phyloP scores from a whole-genome alignment of 2,113 vertebrate species.

The Sciurus niger region DNA sequence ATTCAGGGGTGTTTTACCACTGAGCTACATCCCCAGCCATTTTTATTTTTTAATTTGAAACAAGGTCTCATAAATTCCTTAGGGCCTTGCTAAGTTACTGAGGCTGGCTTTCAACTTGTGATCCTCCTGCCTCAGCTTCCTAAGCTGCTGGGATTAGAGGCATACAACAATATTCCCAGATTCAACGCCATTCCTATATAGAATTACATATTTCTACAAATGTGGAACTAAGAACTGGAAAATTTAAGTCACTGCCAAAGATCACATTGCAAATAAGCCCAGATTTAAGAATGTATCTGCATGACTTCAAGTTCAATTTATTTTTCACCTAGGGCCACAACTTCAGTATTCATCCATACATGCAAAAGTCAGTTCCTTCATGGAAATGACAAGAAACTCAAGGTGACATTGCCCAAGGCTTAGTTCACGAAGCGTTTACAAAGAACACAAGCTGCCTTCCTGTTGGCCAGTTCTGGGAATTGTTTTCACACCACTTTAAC shows the following conservation, averaged over 20 bases:
- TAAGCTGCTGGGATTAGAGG: too few relatives aligned
- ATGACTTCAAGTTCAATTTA: not conserved
- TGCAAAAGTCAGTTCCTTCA: not conserved
- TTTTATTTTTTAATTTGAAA: too few relatives aligned
- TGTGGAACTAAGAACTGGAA: not conserved
- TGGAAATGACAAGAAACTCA: not conserved
- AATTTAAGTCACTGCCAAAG: not conserved
- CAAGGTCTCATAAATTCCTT: too few relatives aligned
- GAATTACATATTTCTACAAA: not conserved
- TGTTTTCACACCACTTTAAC: constrained; percentile 45
- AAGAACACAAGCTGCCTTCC: not conserved
- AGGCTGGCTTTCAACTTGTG: too few relatives aligned
- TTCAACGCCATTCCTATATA: too few relatives aligned
- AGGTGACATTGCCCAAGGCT: not conserved
- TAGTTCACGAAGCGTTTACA: not conserved
- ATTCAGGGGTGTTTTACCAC: too few relatives aligned
- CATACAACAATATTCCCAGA: too few relatives aligned
- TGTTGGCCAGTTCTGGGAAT: not conserved
- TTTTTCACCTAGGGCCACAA: not conserved
- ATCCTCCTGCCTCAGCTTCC: too few relatives aligned
- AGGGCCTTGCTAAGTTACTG: too few relatives aligned
- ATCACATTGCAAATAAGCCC: not conserved
- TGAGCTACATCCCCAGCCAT: too few relatives aligned
- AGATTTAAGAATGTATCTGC: not conserved
- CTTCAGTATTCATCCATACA: not conserved